Evolutionary conservation across 1,140 invertebrate genomes (phyloP).

Genomic region (Eueides isabella): DNA sequence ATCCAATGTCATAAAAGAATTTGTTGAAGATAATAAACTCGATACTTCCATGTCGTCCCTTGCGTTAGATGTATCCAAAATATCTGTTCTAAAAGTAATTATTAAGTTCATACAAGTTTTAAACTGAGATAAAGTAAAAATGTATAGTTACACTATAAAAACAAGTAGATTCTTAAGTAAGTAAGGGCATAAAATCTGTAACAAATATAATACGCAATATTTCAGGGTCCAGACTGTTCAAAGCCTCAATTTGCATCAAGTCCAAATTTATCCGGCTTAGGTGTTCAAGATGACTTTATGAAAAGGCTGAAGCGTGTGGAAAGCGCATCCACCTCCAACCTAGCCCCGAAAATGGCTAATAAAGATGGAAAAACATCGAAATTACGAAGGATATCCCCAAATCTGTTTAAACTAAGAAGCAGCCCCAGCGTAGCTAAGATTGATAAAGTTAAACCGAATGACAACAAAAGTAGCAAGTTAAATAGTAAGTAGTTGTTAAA

Average conservation of each 20-base stretch:
- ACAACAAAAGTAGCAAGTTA: conserved; percentile 55
- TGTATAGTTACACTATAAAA: too few relatives aligned
- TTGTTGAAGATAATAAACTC: conserved; percentile 54
- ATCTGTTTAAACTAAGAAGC: conserved; percentile 60
- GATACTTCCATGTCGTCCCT: conserved; percentile 64
- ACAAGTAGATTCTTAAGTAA: too few relatives aligned
- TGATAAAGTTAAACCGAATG: conserved; percentile 49
- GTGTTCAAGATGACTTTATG: conserved; percentile 49
- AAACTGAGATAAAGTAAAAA: too few relatives aligned
- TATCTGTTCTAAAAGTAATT: conserved; percentile 68
- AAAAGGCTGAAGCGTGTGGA: conserved; percentile 57
- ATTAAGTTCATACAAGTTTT: too few relatives aligned
- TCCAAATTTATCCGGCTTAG: conserved; percentile 61
- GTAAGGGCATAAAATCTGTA: too few relatives aligned
- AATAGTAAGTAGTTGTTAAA: conserved; percentile 51
- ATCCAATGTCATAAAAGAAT: conserved; percentile 50
- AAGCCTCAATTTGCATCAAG: conserved; percentile 70
- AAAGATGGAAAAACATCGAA: conserved; percentile 55
- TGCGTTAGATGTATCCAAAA: conserved; percentile 70
- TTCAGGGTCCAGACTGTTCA: conserved; percentile 55
- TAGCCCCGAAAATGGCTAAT: conserved; percentile 38
- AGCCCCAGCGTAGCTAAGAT: conserved; percentile 41
- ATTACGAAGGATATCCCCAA: conserved; percentile 60
- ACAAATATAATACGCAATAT: conserved; percentile 16
- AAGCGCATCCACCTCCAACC: conserved; percentile 66